Base-by-base conservation (phyloP, 2,888 invertebrate genomes). In the Amphimallon solstitiale region DNA sequence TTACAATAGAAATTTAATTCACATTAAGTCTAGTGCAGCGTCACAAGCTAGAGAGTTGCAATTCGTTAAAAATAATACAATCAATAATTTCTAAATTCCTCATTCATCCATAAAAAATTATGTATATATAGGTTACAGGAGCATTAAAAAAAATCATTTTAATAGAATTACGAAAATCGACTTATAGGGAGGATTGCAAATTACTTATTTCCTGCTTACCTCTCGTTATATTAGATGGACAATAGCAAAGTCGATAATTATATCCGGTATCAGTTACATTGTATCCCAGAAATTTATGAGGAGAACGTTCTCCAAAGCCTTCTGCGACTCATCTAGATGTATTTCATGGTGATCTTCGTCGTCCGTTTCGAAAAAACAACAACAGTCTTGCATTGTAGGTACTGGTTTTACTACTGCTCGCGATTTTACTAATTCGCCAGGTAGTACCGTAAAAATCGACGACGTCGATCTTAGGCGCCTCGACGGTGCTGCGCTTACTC, bases 401-500 rank as follows among this genome's bases (percentile, higher is more conserved):
- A 65, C 43, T 56, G 51, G 60, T 29, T 43, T 65, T 60, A 51
- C 65, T 65, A 51, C 60, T 19, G 45, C 60, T 51, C 60, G 65
- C 59, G 65, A 37, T 45, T 54, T 63, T 51, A n/a, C 19, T 48
- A 40, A 40, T 40, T 17, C 49, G 48, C 46, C 48, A 54, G 49
- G 38, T 51, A 60, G 59, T 65, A 54, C 52, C 9, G 9, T 51
- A 61, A 49, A n/a, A 48, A 73, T 68, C 68, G 69, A 72, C 71
- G 70, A 69, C 70, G 72, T 73, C 74, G 73, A 72, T 73, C 66
- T 70, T 67, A 68, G 67, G 71, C 70, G 71, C 72, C 71, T 67
- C 71, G 71, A 72, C 69, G 70, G 21, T 56, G 56, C 40, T 56
- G 23, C 56, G 40, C 40, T 56, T 40, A 23, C 73, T 68, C 63